These are phyloP conservation scores for Athripsodes cinereus DNA, from an alignment of 2,888 invertebrate species.

Conservation along the genomic window DNA sequence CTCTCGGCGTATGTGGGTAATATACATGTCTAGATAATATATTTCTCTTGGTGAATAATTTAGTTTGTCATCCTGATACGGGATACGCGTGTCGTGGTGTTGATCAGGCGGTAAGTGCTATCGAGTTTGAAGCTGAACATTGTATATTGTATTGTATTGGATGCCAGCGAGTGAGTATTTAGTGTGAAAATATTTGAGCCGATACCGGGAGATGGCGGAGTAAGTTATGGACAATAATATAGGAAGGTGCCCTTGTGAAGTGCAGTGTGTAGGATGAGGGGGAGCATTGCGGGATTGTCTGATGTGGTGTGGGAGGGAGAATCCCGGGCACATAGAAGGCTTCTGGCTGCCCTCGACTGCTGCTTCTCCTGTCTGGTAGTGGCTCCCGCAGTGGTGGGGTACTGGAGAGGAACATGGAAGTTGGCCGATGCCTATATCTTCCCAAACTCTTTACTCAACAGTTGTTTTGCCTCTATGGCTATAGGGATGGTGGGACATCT, in stretches of 20 bases:
- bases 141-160: no score
- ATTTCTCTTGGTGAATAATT: no score
- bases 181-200: background rate
- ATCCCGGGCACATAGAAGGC: constrained; percentile 42
- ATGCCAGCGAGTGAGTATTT: no score
- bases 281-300: constrained; percentile 61
- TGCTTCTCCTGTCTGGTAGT: constrained; percentile 66
- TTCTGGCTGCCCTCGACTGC: constrained; percentile 65
- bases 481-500: constrained; percentile 68
- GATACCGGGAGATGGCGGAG: background rate
- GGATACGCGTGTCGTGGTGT: no score
- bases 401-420: constrained; percentile 84
- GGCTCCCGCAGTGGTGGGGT: constrained; percentile 75
- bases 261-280: constrained; percentile 50
- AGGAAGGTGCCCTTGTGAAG: background rate
- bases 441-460: constrained; percentile 53
- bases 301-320: constrained; percentile 52
- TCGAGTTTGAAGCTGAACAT: no score
- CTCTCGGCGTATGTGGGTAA: no score
- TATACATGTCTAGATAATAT: no score
- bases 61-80: no score
- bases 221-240: background rate
- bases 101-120: no score
- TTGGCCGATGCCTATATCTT: constrained; percentile 68
- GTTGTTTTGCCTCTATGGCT: constrained; percentile 60